Evolutionary conservation across 2,888 invertebrate species (phyloP).

Genomic region (Pocota personata): DNA sequence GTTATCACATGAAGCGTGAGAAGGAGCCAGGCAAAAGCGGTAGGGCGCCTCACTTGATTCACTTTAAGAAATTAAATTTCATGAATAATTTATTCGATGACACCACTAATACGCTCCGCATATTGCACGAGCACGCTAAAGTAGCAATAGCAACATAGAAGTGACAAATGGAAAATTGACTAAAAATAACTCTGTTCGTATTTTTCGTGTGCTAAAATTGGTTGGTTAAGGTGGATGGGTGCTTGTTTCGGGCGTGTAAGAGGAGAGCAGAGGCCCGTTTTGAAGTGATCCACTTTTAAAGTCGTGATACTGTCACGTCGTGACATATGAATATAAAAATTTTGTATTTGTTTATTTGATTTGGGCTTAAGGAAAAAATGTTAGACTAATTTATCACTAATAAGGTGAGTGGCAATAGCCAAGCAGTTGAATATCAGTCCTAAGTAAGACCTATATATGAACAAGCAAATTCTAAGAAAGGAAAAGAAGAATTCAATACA

Average conservation of each 20-base stretch:
- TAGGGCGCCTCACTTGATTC: constrained; percentile 12
- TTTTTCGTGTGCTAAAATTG: constrained; percentile 17
- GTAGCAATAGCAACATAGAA: constrained; percentile 6
- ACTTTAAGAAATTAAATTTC: constrained; percentile 34
- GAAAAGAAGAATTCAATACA: too few species aligned
- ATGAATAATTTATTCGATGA: constrained; percentile 30
- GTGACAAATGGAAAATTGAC: constrained; percentile 14
- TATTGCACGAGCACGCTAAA: not conserved
- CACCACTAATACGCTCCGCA: not conserved
- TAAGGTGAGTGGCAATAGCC: too few species aligned
- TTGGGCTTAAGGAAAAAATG: not conserved
- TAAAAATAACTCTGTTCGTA: constrained; percentile 21
- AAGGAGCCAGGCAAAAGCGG: not conserved
- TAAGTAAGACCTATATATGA: too few species aligned
- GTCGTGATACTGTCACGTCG: not conserved
- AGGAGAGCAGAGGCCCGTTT: not conserved
- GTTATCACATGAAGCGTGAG: constrained; percentile 1
- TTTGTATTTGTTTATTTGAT: not conserved
- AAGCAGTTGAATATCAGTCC: too few species aligned
- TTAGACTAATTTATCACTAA: too few species aligned
- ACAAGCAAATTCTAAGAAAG: too few species aligned
- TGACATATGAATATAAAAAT: not conserved
- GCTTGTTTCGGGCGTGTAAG: not conserved
- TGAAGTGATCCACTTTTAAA: not conserved
- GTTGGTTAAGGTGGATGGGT: not conserved